Evolutionary conservation across 2,113 vertebrate species (phyloP).

Genomic region (Muntiacus reevesi): DNA sequence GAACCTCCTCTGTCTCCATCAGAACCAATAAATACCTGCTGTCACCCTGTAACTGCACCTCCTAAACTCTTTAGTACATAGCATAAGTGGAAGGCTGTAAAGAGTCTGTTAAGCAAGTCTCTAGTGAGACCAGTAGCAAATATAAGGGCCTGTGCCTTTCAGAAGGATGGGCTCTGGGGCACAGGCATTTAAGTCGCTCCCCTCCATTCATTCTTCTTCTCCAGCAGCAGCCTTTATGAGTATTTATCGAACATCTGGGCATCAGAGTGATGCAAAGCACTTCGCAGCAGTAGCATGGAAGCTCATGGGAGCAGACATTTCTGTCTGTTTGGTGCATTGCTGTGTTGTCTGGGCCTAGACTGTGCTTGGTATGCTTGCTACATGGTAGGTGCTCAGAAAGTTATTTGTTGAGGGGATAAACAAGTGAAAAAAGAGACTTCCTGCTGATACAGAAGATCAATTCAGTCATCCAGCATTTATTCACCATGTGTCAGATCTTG

Average conservation of each 20-base stretch:
- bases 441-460: not conserved
- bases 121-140: not conserved
- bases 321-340: not conserved
- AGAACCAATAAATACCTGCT: slow-evolving; percentile 18
- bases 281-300: not conserved
- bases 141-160: not conserved
- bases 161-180: not conserved
- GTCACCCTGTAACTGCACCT: slow-evolving; percentile 8
- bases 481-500: not conserved
- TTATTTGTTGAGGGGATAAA: not conserved
- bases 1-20: slow-evolving; percentile 1
- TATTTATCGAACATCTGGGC: not conserved
- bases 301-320: not conserved
- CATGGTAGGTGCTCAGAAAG: not conserved
- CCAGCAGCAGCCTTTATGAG: not conserved
- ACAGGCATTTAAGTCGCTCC: no score
- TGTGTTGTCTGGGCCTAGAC: not conserved
- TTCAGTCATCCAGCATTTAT: not conserved
- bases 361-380: not conserved
- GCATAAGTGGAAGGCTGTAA: not conserved
- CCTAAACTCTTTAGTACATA: slow-evolving; percentile 20
- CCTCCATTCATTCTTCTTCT: not conserved
- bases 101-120: slow-evolving; percentile 7
- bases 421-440: not conserved
- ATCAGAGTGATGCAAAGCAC: no score